Evolutionary conservation across 2,888 invertebrate genomes (phyloP), one percentile per base, ranked within the genome.

Genomic region (Luperina nickerlii): DNA sequence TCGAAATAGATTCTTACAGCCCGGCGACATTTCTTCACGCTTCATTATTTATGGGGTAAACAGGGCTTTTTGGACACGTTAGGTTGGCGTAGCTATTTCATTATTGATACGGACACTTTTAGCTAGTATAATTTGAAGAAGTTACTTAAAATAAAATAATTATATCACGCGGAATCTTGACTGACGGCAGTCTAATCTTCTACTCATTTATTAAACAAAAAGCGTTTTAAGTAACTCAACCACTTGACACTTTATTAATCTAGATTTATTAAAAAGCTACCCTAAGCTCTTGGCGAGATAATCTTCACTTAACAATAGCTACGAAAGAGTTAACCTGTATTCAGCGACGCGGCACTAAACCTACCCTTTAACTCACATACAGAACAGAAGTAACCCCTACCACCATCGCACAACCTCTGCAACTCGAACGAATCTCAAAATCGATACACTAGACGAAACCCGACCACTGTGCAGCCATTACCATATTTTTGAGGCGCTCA

Each of bases 401-500:
- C 51, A 79, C 69, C 73, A 38, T 27, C 13, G 76, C 71, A 69
- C 70, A 81, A 81, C 83, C 83, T 78, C 82, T 57, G 84, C 81
- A 86, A 87, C 88, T 89, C 84, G 87, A 88, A 88, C 86, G 78
- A 84, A 85, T 83, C 86, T 81, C 81, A 88, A 88, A 94, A 94
- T 94, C 94, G 94, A 94, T 94, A 87, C 86, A 78, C 90, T 89
- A 94, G 92, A 93, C 92, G 91, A 88, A 89, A 90, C 92, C 91
- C 88, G 81, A 87, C 88, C 87, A 90, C 89, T 84, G 88, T 90
- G 87, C 90, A 90, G 86, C 93, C 92, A 95, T 95, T 95, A 95
- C 93, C 95, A 94, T 95, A 95, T 96, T 95, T 96, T 93, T 94
- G 94, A 93, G 89, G 90, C 92, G 92, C 93, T 84, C 89, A 91